A percentile compares a stretch with the other conserved stretches of the same genome.
phyloP scores from a whole-genome alignment of 2,113 vertebrate genomes.

The Onychostruthus taczanowskii region DNA sequence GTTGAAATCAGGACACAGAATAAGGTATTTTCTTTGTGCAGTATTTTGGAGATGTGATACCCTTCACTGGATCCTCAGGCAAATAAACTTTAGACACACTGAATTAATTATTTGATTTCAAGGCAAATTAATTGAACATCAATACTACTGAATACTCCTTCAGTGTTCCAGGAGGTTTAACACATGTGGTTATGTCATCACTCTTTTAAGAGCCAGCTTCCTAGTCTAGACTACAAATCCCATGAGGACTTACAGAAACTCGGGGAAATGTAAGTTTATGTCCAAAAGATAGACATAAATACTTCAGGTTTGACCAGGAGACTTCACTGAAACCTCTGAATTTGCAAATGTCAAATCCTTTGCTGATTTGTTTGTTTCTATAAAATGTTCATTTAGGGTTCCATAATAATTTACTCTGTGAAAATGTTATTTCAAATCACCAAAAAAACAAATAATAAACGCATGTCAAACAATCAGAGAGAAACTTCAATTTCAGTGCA shows the following conservation, averaged over 20 bases:
- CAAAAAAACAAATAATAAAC: neutral
- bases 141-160: neutral
- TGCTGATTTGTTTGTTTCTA: neutral
- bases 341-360: neutral
- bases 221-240: neutral
- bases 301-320: neutral
- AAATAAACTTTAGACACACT: neutral
- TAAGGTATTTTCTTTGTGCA: neutral
- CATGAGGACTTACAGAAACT: neutral
- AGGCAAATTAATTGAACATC: neutral
- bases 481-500: neutral
- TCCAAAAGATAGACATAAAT: neutral
- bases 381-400: neutral
- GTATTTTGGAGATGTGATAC: neutral
- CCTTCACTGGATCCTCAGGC: neutral
- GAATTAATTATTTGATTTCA: neutral
- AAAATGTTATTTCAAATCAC: neutral
- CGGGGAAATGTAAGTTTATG: neutral
- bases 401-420: neutral
- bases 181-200: fast-evolving
- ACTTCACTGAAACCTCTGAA: neutral
- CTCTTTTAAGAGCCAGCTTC: neutral
- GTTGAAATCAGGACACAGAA: neutral
- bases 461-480: neutral
- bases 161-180: neutral